Evolutionary conservation across 23 tunicate species (phyloP).

Genomic region (Clavelina lepadiformis): DNA sequence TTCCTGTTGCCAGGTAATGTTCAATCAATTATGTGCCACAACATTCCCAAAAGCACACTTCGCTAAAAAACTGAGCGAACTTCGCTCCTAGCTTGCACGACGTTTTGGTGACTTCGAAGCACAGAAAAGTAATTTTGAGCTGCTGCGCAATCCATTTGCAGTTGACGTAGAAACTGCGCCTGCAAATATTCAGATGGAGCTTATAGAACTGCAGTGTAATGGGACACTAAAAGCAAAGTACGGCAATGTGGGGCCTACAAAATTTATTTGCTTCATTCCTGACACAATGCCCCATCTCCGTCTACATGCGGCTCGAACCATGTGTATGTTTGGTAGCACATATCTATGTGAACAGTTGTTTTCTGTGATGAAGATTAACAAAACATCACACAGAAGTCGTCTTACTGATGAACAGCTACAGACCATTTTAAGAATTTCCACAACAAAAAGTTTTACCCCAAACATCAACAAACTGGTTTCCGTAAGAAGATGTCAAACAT

Average conservation of each 20-base stretch:
- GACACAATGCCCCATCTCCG: slow-evolving; percentile 15
- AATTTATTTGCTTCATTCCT: slow-evolving; percentile 14
- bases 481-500: neutral
- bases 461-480: neutral
- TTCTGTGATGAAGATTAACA: too few relatives aligned
- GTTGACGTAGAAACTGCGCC: slow-evolving; percentile 29
- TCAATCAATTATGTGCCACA: neutral
- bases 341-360: slow-evolving; percentile 48
- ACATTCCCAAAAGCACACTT: slow-evolving; percentile 1
- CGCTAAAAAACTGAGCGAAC: neutral
- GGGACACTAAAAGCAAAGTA: slow-evolving; percentile 28
- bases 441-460: slow-evolving; percentile 2
- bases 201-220: slow-evolving; percentile 25
- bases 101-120: slow-evolving; percentile 17
- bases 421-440: too few relatives aligned
- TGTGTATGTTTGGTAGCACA: slow-evolving; percentile 46
- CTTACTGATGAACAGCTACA: too few relatives aligned
- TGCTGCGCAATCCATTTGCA: slow-evolving; percentile 28
- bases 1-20: slow-evolving; percentile 5
- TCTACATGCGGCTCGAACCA: slow-evolving; percentile 3
- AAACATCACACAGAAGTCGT: too few relatives aligned
- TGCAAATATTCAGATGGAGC: slow-evolving; percentile 26
- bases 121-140: slow-evolving; percentile 15
- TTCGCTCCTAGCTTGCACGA: slow-evolving; percentile 12
- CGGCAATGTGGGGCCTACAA: slow-evolving; percentile 14